These are phyloP conservation scores for Mastigias papua DNA, from an alignment of 30 jellyfish, hydroid and myxozoan genomes.

Conservation along the genomic window DNA sequence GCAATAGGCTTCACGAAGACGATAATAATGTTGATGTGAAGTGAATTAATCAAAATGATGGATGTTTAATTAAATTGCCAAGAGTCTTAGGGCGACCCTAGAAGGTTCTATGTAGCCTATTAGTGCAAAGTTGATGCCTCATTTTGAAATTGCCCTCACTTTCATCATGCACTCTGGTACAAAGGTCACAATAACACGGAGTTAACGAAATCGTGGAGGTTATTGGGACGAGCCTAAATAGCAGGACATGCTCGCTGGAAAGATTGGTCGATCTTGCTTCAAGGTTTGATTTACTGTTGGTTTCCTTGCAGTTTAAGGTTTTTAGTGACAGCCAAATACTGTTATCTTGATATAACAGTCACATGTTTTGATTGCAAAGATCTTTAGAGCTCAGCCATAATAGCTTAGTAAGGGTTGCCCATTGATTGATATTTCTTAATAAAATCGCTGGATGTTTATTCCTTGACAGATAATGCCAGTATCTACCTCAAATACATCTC, in stretches of 20 bases:
- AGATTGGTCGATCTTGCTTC: constrained; percentile 17
- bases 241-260: constrained; percentile 23
- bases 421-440: too few relatives aligned
- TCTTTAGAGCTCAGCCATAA: too few relatives aligned
- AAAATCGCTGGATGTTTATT: too few relatives aligned
- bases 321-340: neutral
- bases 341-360: neutral
- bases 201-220: neutral
- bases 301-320: neutral
- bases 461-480: constrained; percentile 18
- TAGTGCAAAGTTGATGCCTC: neutral
- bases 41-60: too few relatives aligned
- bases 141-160: neutral
- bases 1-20: too few relatives aligned
- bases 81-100: too few relatives aligned
- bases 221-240: neutral
- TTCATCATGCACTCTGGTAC: neutral
- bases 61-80: too few relatives aligned
- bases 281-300: neutral
- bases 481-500: neutral
- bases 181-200: neutral
- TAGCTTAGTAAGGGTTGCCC: too few relatives aligned
- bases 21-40: too few relatives aligned
- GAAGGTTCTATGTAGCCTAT: too few relatives aligned
- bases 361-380: too few relatives aligned